Percentiles rank a stretch among this genome's conserved stretches.
phyloP scores from a whole-genome alignment of 1,140 invertebrate species.

The Monomorium pharaonis region DNA sequence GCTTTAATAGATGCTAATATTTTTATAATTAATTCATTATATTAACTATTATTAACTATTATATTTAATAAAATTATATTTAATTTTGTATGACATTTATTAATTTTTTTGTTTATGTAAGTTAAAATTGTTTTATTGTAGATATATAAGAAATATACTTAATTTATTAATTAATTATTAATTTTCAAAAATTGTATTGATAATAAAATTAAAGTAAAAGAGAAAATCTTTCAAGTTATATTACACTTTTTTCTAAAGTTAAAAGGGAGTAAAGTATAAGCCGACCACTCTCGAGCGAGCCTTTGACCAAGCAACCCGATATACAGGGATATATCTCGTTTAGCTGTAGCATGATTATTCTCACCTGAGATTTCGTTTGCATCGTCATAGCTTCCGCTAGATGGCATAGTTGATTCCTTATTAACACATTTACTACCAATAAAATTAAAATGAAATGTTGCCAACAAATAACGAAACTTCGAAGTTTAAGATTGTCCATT shows the following conservation, averaged over 20 bases:
- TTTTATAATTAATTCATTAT: neutral
- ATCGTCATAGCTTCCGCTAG: constrained; percentile 39
- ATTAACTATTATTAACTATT: neutral
- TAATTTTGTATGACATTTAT: no score
- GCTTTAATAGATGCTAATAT: neutral
- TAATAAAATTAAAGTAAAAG: neutral
- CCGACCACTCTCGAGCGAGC: neutral
- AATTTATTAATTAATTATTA: neutral
- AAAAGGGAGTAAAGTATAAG: neutral
- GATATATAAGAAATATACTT: neutral
- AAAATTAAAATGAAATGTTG: no score
- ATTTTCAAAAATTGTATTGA: neutral
- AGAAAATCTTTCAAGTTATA: neutral
- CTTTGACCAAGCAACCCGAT: constrained; percentile 67
- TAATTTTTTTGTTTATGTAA: neutral
- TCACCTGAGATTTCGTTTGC: constrained; percentile 27
- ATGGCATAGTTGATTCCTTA: constrained; percentile 56
- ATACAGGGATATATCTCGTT: constrained; percentile 58
- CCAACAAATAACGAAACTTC: no score
- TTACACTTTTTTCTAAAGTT: neutral
- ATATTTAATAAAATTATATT: neutral
- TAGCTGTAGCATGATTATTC: neutral
- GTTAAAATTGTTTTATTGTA: neutral
- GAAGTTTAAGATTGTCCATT: no score
- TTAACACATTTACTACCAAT: no score